Evolutionary conservation across 2,888 invertebrate genomes (phyloP).

Genomic region (Cheilosia vulpina): DNA sequence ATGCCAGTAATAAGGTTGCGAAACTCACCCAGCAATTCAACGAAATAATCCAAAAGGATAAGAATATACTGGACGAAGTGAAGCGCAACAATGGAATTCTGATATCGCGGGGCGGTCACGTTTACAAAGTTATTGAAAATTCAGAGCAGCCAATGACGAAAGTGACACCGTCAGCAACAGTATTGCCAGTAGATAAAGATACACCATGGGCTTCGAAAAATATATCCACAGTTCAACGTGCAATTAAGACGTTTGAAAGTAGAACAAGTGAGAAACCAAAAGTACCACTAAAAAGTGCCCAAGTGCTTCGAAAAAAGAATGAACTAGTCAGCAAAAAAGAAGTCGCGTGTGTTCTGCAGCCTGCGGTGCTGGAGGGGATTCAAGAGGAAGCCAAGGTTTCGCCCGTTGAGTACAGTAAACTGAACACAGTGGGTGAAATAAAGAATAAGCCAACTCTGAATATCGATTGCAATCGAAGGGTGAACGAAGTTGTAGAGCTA

Average conservation of each 20-base stretch:
- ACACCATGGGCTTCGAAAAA: slow-evolving; percentile 76
- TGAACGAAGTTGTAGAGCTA: slow-evolving; percentile 28
- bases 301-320: slow-evolving; percentile 80
- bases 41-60: slow-evolving; percentile 85
- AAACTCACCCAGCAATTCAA: slow-evolving; percentile 89
- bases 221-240: slow-evolving; percentile 82
- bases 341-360: slow-evolving; percentile 36
- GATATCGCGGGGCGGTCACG: slow-evolving; percentile 81
- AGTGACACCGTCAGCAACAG: slow-evolving; percentile 18
- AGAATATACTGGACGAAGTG: slow-evolving; percentile 84
- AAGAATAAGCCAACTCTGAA: background rate
- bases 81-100: slow-evolving; percentile 85
- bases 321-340: slow-evolving; percentile 77
- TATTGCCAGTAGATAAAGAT: slow-evolving; percentile 43
- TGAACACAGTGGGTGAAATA: background rate
- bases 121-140: slow-evolving; percentile 82
- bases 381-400: slow-evolving; percentile 52
- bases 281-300: slow-evolving; percentile 80
- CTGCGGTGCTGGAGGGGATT: slow-evolving; percentile 58
- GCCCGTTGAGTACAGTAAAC: background rate
- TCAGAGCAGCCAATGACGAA: slow-evolving; percentile 49
- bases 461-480: slow-evolving; percentile 1
- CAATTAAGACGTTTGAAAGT: slow-evolving; percentile 80
- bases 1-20: slow-evolving; percentile 86
- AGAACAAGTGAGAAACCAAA: slow-evolving; percentile 80